Base-by-base conservation (phyloP, 2,797 vertebrate species). In the Poeciliopsis presidionis region DNA sequence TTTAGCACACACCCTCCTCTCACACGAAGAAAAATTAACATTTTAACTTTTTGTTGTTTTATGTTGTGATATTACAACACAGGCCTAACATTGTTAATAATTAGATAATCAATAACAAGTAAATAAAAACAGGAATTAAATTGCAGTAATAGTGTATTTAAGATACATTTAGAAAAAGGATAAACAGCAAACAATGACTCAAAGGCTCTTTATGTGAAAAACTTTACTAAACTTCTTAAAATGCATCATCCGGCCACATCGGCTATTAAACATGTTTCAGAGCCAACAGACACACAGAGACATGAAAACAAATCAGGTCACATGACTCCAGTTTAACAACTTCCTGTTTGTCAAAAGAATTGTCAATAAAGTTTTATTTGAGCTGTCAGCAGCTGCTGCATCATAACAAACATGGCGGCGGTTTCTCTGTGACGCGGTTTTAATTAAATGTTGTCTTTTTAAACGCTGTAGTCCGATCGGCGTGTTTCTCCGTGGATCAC, bases 371-470 rank as follows among this genome's bases (percentile, higher is more conserved):
- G 93, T 89, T 94, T 33, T 74, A 69, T 65, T 84, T 61, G 78
- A 84, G 1, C 28, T n/a, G 79, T 89, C 89, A 87, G 76, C 92
- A 81, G 88, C 84, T 87, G 88, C 84, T 88, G 67, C 61, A 87
- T 76, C 93, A 95, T 84, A 95, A 94, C 95, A 95, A 95, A 95
- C 79, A 95, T 96, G 95, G 94, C 89, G 91, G 36, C 20, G 49
- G 25, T 39, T 25, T 30, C 36, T 73, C 14, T 63, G 12, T 0
- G 0, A 57, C 83, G 5, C 18, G 13, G 30, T 69, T 81, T 72
- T 47, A 25, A 22, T 28, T 11, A 5, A 63, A 4, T 73, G 2
- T 25, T 70, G 53, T 2, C 2, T 80, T 20, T 41, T 47, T 80
- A 13, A 14, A 25, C 59, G 57, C 65, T 7, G 1, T 39, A 72